A percentile compares a stretch with the other conserved stretches of the same genome.
Evolutionary conservation across 1,140 invertebrate genomes (phyloP).

Genomic region (Grapholita molesta): DNA sequence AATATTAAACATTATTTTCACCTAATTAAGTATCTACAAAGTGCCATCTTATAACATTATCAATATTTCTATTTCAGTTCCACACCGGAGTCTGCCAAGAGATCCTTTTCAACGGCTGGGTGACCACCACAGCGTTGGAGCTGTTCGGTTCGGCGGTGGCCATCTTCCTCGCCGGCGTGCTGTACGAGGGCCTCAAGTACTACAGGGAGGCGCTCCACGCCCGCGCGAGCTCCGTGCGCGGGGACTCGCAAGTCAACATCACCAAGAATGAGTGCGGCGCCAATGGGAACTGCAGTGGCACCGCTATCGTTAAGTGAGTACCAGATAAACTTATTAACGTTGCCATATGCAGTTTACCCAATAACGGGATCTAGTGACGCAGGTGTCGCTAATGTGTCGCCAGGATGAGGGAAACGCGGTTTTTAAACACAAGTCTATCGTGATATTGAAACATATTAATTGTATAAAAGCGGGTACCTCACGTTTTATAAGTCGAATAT

Average conservation of each 20-base stretch:
- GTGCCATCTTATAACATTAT: too few relatives aligned
- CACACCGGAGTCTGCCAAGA: conserved; percentile 86
- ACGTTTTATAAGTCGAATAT: too few relatives aligned
- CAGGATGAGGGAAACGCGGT: too few relatives aligned
- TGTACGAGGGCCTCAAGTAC: conserved; percentile 96
- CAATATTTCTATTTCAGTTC: conserved; percentile 87
- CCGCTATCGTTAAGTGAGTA: conserved; percentile 61
- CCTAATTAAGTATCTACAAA: too few relatives aligned
- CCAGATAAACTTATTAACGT: background rate
- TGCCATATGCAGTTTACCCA: too few relatives aligned
- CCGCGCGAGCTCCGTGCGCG: conserved; percentile 83
- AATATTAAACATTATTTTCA: too few relatives aligned
- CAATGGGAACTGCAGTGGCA: conserved; percentile 82
- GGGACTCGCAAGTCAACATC: conserved; percentile 82
- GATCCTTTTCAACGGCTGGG: conserved; percentile 90
- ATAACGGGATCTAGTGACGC: too few relatives aligned
- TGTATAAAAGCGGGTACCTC: too few relatives aligned
- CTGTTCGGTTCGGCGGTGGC: conserved; percentile 91
- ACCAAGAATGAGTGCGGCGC: conserved; percentile 80
- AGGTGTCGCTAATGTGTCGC: too few relatives aligned
- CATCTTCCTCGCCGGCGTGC: conserved; percentile 89
- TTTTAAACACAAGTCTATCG: too few relatives aligned
- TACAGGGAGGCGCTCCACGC: conserved; percentile 90
- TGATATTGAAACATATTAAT: too few relatives aligned
- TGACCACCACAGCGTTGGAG: conserved; percentile 83